Evolutionary conservation across 2,113 vertebrate species (phyloP), one percentile per base, ranked within the genome.

Genomic region (Rafetus swinhoei): DNA sequence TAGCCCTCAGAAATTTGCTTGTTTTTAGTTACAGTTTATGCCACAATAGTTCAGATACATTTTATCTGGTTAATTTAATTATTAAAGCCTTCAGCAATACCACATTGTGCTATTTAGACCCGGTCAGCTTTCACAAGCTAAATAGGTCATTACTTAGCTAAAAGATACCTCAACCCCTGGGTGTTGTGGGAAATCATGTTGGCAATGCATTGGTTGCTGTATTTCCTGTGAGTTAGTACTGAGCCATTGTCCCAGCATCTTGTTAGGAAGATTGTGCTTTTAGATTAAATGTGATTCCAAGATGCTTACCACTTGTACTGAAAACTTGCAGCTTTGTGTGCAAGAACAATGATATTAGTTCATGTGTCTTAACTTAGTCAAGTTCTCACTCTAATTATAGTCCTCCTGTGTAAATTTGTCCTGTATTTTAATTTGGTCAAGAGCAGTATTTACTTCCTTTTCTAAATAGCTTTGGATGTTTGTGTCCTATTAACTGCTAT

Each of bases 391-490:
- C 27, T 76, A 59, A 72, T 5, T n/a, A 2, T 1, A 4, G 6
- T 6, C 0, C 0, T 7, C 5, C 52, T 14, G 62, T 22, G 45
- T 57, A 25, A 0, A 2, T 85, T 79, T 82, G n/a, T 54, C 85
- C 27, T 65, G 74, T 1, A 1, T 55, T 76, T 91, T 39, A 59
- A 27, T 13, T 13, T 81, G 83, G 39, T 35, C 74, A 79, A 52
- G 35, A 6, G 39, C 24, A 25, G 35, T 76, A 25, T 76, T 76
- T 10, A 76, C 9, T 45, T 74, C 35, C 35, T 76, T 76, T 45
- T 50, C 22, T 76, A 45, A 45, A 50, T 25, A 25, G 22, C 35
- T 76, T 76, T 50, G 45, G 35, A 21, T 76, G 22, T 45, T 72
- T 12, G 0, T 74, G 77, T 45, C 35, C 1, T 12, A 5, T 59